Evolutionary conservation across 1,140 invertebrate species (phyloP), one percentile per base, ranked within the genome.

Genomic region (Limonius californicus): DNA sequence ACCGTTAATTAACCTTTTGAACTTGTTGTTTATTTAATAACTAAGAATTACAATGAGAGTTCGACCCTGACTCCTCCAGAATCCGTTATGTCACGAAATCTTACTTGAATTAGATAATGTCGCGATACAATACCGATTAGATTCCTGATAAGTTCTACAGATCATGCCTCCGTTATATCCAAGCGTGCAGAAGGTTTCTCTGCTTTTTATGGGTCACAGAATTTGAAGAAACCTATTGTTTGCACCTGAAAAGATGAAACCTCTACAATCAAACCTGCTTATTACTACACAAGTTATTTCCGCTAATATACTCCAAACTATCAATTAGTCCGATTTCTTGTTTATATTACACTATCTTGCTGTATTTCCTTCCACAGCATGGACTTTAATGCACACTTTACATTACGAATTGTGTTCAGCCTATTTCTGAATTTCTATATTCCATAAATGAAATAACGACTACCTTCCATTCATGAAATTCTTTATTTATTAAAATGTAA

Each of bases 1-100:
- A 50, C 45, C 45, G 45, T 50, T 50, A 50, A 50, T 50, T 50
- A 50, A 50, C 45, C 45, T 50, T 19, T 50, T 50, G 45, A 50
- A 50, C 45, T 50, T 18, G 16, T 2, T 19, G 14, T 50, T 50
- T 50, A 50, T 50, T 50, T 50, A 50, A 50, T 50, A 50, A 50
- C 45, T 50, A 50, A 16, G 14, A 50, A 50, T 18, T 18, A n/a
- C 45, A 50, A 50, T 19, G 14, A 50, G 2, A 21, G 14, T 19
- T 21, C 45, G 45, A 50, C 45, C 45, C 45, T 50, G 45, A 50
- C 45, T 50, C 12, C 45, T 18, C 20, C 6, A 45, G 2, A 50
- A 50, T 19, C 45, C 45, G 45, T 50, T 50, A 50, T 50, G 20
- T 50, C 45, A 50, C 45, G 45, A 50, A 50, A 21, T 50, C 45